phyloP scores from a whole-genome alignment of 2,113 vertebrate species.

The Equus przewalskii region DNA sequence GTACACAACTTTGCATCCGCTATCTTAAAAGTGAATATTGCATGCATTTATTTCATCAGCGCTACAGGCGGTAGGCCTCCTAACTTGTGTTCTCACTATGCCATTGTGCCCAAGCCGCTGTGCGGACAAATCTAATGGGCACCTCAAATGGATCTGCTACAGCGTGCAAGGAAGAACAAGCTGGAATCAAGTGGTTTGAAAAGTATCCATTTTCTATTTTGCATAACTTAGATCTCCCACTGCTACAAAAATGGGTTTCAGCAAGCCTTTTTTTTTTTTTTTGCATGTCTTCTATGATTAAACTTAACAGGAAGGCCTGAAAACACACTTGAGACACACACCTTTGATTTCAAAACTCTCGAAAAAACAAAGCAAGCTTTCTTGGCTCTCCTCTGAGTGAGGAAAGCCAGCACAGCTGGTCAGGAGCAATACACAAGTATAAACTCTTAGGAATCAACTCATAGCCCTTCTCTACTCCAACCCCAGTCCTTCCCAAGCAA shows the following conservation, averaged over 20 bases:
- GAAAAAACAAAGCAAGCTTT: constrained; percentile 27
- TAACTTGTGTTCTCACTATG: background rate
- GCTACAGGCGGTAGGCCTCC: background rate
- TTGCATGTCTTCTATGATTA: background rate
- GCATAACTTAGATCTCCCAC: background rate
- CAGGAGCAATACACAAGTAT: constrained; percentile 10
- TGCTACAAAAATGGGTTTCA: background rate
- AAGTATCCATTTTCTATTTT: background rate
- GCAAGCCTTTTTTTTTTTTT: background rate
- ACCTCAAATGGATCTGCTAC: background rate
- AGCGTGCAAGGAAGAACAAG: background rate
- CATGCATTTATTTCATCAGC: background rate
- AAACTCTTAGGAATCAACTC: constrained; percentile 62
- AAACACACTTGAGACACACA: background rate
- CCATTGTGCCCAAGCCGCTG: background rate
- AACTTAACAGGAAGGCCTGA: background rate
- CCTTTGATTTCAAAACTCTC: background rate
- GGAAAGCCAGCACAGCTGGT: background rate
- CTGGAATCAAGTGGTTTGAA: background rate
- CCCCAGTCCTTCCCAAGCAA: background rate
- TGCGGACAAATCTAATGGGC: background rate
- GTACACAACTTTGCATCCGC: background rate
- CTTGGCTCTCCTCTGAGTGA: background rate
- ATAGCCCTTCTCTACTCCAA: background rate
- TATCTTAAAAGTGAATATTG: background rate